Percentiles rank a stretch among this genome's conserved stretches.
Evolutionary conservation across 2,888 invertebrate genomes (phyloP).

Genomic region (Carabus problematicus): DNA sequence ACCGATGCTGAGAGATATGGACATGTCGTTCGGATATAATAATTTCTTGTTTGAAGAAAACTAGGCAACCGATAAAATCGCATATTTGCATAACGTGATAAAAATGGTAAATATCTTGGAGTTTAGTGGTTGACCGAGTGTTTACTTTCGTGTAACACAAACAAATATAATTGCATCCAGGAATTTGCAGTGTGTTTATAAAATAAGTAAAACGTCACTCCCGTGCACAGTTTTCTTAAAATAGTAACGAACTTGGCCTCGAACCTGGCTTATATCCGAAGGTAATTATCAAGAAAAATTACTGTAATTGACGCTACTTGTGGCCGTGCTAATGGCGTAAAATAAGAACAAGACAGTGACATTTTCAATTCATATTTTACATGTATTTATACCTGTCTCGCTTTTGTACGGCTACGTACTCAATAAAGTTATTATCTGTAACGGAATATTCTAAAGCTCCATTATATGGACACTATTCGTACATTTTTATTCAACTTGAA

Average conservation of each 20-base stretch:
- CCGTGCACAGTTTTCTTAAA: slow-evolving; percentile 10
- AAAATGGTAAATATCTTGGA: neutral
- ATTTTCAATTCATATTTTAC: slow-evolving; percentile 26
- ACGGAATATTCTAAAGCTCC: too few species aligned
- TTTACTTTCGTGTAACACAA: slow-evolving; percentile 20
- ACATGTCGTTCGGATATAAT: too few species aligned
- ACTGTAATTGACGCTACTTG: slow-evolving; percentile 29
- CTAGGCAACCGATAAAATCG: too few species aligned
- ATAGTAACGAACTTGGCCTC: slow-evolving; percentile 23
- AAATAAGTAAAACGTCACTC: slow-evolving; percentile 12
- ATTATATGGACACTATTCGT: too few species aligned
- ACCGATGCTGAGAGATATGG: too few species aligned
- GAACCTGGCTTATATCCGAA: slow-evolving; percentile 33
- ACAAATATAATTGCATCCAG: slow-evolving; percentile 22
- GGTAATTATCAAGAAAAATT: slow-evolving; percentile 34
- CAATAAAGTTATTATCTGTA: too few species aligned
- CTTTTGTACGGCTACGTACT: too few species aligned
- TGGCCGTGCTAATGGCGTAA: slow-evolving; percentile 21
- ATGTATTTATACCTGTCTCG: slow-evolving; percentile 3
- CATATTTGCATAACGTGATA: too few species aligned
- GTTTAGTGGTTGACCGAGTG: neutral
- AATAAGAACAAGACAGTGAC: slow-evolving; percentile 28
- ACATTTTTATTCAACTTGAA: too few species aligned
- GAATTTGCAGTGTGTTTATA: slow-evolving; percentile 27
- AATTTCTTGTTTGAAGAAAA: too few species aligned